Percentiles rank a stretch among this genome's conserved stretches.
Conservation (phyloP, 2,113 vertebrate species). For the Dissostichus mawsoni region DNA sequence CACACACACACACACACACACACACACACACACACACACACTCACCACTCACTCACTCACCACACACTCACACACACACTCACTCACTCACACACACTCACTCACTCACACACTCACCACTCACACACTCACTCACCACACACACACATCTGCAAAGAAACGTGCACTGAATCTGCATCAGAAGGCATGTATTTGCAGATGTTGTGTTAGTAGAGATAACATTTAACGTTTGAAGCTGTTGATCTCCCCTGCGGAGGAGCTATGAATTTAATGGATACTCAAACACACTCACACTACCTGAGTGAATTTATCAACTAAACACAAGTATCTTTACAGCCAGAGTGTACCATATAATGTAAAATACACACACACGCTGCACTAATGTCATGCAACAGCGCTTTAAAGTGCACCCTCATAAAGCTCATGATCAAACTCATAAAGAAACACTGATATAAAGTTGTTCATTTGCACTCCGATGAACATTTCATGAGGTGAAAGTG, state of each 20-base stretch:
- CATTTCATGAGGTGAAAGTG: slow-evolving; percentile 25
- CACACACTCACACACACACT: not conserved
- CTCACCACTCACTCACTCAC: too few species aligned
- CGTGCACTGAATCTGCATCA: not conserved
- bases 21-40: not conserved
- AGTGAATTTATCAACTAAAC: slow-evolving; percentile 15
- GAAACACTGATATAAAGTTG: slow-evolving; percentile 28
- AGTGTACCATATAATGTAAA: not conserved
- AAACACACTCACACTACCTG: not conserved
- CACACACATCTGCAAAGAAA: not conserved
- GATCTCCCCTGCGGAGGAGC: not conserved
- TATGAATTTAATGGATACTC: slow-evolving; percentile 13
- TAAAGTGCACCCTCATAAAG: slow-evolving; percentile 18
- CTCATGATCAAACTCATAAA: slow-evolving; percentile 46
- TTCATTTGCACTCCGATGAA: slow-evolving; percentile 34
- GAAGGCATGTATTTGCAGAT: slow-evolving; percentile 48
- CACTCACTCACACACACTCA: too few species aligned
- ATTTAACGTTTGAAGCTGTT: slow-evolving; percentile 6
- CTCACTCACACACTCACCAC: not conserved
- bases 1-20: not conserved
- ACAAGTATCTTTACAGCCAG: not conserved
- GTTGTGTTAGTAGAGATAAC: slow-evolving; percentile 21
- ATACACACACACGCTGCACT: not conserved
- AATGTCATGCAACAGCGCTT: slow-evolving; percentile 6
- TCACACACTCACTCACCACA: not conserved